Conservation (phyloP, 2,888 invertebrate genomes). For the Mythimna pallens region DNA sequence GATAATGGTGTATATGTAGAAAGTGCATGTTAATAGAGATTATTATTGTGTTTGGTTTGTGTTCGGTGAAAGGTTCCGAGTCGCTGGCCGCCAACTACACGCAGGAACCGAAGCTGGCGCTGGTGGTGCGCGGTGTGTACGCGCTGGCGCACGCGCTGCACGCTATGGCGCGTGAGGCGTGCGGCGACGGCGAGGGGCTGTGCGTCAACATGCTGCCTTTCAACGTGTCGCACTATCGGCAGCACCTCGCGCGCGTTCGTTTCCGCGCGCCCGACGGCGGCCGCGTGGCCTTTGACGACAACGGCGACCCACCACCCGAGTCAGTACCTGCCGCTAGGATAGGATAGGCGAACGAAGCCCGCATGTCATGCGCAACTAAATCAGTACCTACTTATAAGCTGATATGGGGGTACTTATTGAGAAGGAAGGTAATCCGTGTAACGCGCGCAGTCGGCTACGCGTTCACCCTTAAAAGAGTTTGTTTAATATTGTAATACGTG, state of each 20-base stretch:
- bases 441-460: no score
- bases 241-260: slow-evolving; percentile 93
- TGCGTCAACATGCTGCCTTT: slow-evolving; percentile 93
- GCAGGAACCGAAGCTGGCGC: slow-evolving; percentile 95
- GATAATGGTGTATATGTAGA: background rate
- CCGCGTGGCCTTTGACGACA: slow-evolving; percentile 93
- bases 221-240: slow-evolving; percentile 93
- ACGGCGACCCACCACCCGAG: slow-evolving; percentile 95
- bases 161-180: slow-evolving; percentile 92
- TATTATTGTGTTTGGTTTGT: background rate
- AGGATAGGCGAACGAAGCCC: no score
- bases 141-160: slow-evolving; percentile 94
- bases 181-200: slow-evolving; percentile 77
- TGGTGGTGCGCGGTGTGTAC: slow-evolving; percentile 94
- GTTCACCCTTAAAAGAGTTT: no score
- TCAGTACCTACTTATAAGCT: background rate
- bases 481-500: background rate
- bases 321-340: slow-evolving; percentile 73
- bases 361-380: background rate
- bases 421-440: no score
- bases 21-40: background rate
- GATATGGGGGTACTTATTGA: no score
- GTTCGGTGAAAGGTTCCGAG: slow-evolving; percentile 88
- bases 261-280: slow-evolving; percentile 92
- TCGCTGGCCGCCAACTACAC: slow-evolving; percentile 89